A percentile compares a stretch with the other conserved stretches of the same genome.
Evolutionary conservation across 1,140 invertebrate species (phyloP).

Genomic region (Drosophila ercepeae): DNA sequence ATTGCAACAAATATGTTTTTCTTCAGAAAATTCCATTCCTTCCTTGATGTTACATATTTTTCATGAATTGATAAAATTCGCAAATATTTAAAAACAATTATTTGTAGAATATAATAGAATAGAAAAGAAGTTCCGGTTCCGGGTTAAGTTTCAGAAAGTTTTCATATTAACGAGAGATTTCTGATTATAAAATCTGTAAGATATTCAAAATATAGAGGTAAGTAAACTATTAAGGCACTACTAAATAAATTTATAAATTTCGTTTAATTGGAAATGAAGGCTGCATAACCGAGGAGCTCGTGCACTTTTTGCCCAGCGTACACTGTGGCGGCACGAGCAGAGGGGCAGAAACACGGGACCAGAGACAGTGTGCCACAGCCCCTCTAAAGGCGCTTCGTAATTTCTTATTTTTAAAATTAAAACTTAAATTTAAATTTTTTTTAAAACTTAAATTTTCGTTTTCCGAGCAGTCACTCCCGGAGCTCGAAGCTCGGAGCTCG

Average conservation of each 20-base stretch:
- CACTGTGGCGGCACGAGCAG: background rate
- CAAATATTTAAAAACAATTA: too few species aligned
- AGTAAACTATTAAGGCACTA: background rate
- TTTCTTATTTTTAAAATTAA: too few species aligned
- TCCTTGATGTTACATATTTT: too few species aligned
- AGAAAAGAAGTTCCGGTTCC: too few species aligned
- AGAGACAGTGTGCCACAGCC: constrained; percentile 8
- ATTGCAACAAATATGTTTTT: background rate
- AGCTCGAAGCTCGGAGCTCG: background rate
- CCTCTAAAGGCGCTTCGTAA: constrained; percentile 55
- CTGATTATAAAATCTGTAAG: too few species aligned
- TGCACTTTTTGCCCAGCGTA: background rate
- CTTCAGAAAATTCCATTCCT: too few species aligned
- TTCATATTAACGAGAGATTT: too few species aligned
- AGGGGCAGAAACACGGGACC: constrained; percentile 1
- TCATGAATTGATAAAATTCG: too few species aligned
- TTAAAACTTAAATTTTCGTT: constrained; percentile 67
- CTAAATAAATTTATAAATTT: background rate
- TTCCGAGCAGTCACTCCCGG: constrained; percentile 16
- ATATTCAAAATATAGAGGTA: too few species aligned
- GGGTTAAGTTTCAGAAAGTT: too few species aligned
- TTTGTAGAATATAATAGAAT: too few species aligned
- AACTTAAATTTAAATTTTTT: too few species aligned
- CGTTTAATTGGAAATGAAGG: background rate
- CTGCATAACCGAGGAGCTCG: background rate